phyloP scores from a whole-genome alignment of 1,140 invertebrate species.

The Ladona fulva region DNA sequence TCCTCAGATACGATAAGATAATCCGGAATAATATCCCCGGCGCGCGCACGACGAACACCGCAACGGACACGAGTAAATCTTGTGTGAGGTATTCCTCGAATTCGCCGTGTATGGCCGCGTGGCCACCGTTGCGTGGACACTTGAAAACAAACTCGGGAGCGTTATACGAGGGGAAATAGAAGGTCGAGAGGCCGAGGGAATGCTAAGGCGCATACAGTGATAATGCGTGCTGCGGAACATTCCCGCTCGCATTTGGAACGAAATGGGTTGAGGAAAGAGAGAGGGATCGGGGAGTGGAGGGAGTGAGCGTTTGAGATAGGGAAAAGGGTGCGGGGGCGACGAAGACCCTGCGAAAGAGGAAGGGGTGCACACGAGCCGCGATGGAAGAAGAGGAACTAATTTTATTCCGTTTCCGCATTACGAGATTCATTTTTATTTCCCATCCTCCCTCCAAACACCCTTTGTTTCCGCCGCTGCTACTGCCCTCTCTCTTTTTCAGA shows the following conservation, averaged over 20 bases:
- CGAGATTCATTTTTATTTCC: constrained; percentile 6
- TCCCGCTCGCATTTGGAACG: not conserved
- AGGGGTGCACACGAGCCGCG: not conserved
- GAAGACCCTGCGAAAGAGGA: no score
- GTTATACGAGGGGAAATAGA: not conserved
- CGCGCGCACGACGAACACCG: no score
- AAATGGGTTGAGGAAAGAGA: not conserved
- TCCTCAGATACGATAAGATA: no score
- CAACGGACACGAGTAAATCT: no score
- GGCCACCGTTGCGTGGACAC: not conserved
- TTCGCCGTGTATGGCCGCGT: not conserved
- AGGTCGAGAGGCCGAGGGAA: not conserved
- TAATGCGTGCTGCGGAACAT: not conserved
- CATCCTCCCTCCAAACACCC: not conserved
- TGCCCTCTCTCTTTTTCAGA: not conserved
- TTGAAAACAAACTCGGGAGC: not conserved
- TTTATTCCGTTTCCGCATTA: not conserved
- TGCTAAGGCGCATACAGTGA: not conserved
- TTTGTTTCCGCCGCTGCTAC: not conserved
- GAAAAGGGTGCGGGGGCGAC: not conserved
- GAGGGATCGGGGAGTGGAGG: not conserved
- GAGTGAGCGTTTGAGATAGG: not conserved
- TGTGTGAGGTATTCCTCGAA: no score
- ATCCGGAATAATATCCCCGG: no score
- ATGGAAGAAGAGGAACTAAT: not conserved